Conservation (phyloP, 1,140 invertebrate genomes). For the Drosophila hydei region DNA sequence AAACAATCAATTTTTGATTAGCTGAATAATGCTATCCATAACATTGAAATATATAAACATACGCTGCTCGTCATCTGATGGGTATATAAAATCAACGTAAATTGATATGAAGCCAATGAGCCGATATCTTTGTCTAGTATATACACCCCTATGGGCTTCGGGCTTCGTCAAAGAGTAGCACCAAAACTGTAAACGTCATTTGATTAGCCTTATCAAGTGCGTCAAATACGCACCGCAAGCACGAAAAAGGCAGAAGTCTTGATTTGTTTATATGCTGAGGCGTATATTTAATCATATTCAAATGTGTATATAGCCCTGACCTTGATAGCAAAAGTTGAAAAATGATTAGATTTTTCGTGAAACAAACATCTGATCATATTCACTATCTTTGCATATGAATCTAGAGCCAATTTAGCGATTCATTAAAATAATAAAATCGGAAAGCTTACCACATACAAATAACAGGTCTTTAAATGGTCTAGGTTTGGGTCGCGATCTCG, state of each 20-base stretch:
- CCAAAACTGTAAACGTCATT: slow-evolving; percentile 5
- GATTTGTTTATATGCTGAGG: slow-evolving; percentile 4
- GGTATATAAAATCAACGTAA: background rate
- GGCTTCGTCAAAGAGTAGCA: background rate
- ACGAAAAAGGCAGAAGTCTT: slow-evolving; percentile 39
- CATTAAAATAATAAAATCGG: slow-evolving; percentile 7
- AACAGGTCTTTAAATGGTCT: background rate
- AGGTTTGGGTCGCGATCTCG: background rate
- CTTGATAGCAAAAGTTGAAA: slow-evolving; percentile 38
- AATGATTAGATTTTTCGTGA: slow-evolving; percentile 51
- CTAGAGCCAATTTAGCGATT: background rate
- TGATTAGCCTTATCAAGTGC: slow-evolving; percentile 18
- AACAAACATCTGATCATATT: slow-evolving; percentile 39
- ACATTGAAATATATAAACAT: background rate
- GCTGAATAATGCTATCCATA: too few relatives aligned
- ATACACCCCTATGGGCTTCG: background rate
- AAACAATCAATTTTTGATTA: background rate
- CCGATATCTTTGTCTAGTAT: background rate
- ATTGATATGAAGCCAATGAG: slow-evolving; percentile 19
- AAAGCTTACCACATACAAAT: background rate
- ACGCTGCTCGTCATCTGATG: too few relatives aligned
- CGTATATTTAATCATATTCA: slow-evolving; percentile 1
- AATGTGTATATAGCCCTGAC: slow-evolving; percentile 35
- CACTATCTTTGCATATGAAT: slow-evolving; percentile 10
- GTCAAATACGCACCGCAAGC: slow-evolving; percentile 3